phyloP scores from a whole-genome alignment of 2,797 vertebrate genomes.

The Sparus aurata region DNA sequence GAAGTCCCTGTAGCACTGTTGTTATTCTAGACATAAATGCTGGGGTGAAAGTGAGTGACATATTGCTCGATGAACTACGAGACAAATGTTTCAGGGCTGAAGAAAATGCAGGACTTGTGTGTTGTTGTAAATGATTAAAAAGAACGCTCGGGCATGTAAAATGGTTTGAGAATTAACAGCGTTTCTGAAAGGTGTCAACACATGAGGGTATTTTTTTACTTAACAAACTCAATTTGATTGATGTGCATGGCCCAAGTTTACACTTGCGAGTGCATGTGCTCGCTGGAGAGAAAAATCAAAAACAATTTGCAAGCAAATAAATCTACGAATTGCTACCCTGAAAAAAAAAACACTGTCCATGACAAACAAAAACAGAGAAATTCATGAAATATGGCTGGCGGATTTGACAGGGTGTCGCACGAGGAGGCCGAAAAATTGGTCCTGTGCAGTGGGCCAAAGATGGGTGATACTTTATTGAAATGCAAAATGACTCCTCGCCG shows the following conservation, averaged over 20 bases:
- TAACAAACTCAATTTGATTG: slow-evolving; percentile 10
- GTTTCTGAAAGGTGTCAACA: slow-evolving; percentile 27
- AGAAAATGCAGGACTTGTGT: slow-evolving; percentile 22
- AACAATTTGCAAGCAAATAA: slow-evolving; percentile 71
- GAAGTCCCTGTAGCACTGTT: slow-evolving; percentile 62
- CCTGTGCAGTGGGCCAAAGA: slow-evolving; percentile 77
- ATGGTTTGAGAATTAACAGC: slow-evolving; percentile 37
- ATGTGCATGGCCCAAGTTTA: slow-evolving; percentile 13
- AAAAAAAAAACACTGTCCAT: slow-evolving; percentile 69
- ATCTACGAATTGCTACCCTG: slow-evolving; percentile 71
- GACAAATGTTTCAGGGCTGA: slow-evolving; percentile 58
- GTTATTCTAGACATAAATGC: slow-evolving; percentile 65
- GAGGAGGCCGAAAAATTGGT: slow-evolving; percentile 70
- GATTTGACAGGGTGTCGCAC: slow-evolving; percentile 76
- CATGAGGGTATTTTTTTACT: background rate
- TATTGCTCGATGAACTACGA: slow-evolving; percentile 55
- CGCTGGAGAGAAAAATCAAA: slow-evolving; percentile 55
- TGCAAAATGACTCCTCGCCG: slow-evolving; percentile 75
- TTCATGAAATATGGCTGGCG: slow-evolving; percentile 77
- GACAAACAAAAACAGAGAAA: slow-evolving; percentile 79
- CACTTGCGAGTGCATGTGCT: slow-evolving; percentile 18
- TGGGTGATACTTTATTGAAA: slow-evolving; percentile 81
- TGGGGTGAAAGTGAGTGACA: slow-evolving; percentile 61
- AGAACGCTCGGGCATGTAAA: slow-evolving; percentile 18
- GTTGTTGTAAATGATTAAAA: slow-evolving; percentile 25